These are phyloP conservation scores for Cynaeus angustus DNA, from an alignment of 2,888 invertebrate species.

Conservation along the genomic window DNA sequence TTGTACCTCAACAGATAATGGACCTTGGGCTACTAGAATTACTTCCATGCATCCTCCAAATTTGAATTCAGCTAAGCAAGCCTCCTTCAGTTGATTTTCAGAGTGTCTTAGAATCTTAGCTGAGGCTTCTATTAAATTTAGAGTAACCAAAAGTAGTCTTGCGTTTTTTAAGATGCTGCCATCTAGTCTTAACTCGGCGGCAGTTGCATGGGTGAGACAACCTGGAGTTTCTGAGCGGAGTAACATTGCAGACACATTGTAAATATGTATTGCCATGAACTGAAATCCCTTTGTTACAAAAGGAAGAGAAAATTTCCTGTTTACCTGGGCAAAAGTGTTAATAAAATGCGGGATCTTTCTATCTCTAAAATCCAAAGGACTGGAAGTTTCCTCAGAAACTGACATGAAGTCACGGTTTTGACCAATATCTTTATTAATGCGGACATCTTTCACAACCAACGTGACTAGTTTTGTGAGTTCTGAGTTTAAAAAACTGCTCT, in stretches of 20 bases:
- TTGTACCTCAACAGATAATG: conserved; percentile 90
- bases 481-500: conserved; percentile 91
- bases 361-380: conserved; percentile 78
- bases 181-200: conserved; percentile 81
- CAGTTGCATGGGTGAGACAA: conserved; percentile 82
- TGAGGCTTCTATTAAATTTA: conserved; percentile 79
- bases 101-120: conserved; percentile 77
- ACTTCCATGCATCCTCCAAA: conserved; percentile 85
- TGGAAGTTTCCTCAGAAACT: conserved; percentile 64
- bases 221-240: conserved; percentile 79
- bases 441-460: conserved; percentile 86
- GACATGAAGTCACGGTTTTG: conserved; percentile 48
- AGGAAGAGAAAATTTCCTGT: conserved; percentile 10
- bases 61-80: conserved; percentile 81
- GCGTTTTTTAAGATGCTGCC: conserved; percentile 81
- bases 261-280: conserved; percentile 91
- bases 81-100: conserved; percentile 71
- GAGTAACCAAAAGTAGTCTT: conserved; percentile 81
- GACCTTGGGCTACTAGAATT: conserved; percentile 85
- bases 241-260: conserved; percentile 80
- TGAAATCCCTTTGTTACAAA: conserved; percentile 67
- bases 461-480: conserved; percentile 90
- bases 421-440: conserved; percentile 84
- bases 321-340: conserved; percentile 88
- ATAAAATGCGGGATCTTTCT: conserved; percentile 86